Conservation (phyloP, 2,113 vertebrate species). For the Hippoglossus stenolepis region DNA sequence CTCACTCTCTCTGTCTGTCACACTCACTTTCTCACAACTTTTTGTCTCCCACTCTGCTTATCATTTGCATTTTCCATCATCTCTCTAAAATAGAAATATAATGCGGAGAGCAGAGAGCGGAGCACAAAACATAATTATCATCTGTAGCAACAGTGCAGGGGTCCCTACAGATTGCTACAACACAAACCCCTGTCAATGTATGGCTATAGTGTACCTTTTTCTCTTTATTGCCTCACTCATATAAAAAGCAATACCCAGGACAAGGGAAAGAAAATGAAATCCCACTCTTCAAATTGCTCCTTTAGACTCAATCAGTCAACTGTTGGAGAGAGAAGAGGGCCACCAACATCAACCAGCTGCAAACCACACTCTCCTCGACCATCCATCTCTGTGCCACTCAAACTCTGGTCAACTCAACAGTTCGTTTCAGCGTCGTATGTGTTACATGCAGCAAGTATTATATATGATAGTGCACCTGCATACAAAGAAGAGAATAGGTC, state of each 20-base stretch:
- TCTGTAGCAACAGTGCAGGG: slow-evolving; percentile 20
- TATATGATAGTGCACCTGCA: not conserved
- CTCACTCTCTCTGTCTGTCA: slow-evolving; percentile 51
- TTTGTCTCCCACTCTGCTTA: slow-evolving; percentile 46
- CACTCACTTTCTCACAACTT: slow-evolving; percentile 54
- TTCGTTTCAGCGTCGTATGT: not conserved
- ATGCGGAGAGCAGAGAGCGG: slow-evolving; percentile 35
- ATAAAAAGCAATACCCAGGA: slow-evolving; percentile 46
- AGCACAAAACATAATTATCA: slow-evolving; percentile 47
- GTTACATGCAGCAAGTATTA: not conserved
- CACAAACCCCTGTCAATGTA: slow-evolving; percentile 39
- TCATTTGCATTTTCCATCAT: slow-evolving; percentile 66
- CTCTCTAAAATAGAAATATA: slow-evolving; percentile 45
- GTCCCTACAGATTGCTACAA: slow-evolving; percentile 20
- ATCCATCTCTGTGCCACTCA: slow-evolving; percentile 5
- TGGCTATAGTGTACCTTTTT: slow-evolving; percentile 37
- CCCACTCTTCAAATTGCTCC: slow-evolving; percentile 33
- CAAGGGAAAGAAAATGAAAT: slow-evolving; percentile 54
- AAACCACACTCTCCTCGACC: not conserved
- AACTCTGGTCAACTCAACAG: slow-evolving; percentile 17
- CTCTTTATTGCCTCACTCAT: slow-evolving; percentile 40
- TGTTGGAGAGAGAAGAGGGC: not conserved
- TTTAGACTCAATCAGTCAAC: slow-evolving; percentile 28
- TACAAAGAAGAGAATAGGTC: not conserved
- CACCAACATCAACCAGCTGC: slow-evolving; percentile 10